A percentile compares a stretch with the other conserved stretches of the same genome.
phyloP scores from a whole-genome alignment of 2,797 vertebrate species.

The Brachyalestes nurse region DNA sequence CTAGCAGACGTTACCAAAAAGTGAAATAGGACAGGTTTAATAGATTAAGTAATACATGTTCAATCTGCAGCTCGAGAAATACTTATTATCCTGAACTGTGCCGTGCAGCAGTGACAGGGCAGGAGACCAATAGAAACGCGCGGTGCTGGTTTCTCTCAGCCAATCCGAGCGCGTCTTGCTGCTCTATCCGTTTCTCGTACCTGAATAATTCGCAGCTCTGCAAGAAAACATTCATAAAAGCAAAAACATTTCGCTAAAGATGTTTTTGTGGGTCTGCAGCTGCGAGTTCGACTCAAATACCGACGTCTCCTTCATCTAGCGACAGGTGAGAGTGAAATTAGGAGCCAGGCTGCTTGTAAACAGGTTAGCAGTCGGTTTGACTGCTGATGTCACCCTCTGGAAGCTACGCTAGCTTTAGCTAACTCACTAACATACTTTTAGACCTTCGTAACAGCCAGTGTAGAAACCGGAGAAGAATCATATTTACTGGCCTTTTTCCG shows the following conservation, averaged over 20 bases:
- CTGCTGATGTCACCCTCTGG: neutral
- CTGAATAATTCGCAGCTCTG: conserved; percentile 13
- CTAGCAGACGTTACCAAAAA: neutral
- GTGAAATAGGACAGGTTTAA: neutral
- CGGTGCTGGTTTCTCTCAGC: conserved; percentile 44
- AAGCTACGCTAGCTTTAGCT: conserved; percentile 1
- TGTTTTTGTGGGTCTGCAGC: conserved; percentile 63
- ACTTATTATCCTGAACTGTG: too few species aligned
- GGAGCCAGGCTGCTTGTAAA: neutral
- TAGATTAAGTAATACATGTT: neutral
- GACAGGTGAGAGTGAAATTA: conserved; percentile 68
- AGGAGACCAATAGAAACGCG: conserved; percentile 64
- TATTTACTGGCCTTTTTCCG: too few species aligned
- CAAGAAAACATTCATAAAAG: conserved; percentile 24
- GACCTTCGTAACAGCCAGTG: too few species aligned
- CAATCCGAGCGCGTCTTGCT: conserved; percentile 70
- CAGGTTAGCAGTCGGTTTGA: neutral
- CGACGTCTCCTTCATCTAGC: conserved; percentile 73
- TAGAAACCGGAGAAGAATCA: too few species aligned
- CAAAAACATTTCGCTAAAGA: conserved; percentile 54
- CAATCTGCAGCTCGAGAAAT: too few species aligned
- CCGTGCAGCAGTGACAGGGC: neutral
- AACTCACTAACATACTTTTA: neutral
- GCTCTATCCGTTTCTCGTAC: neutral
- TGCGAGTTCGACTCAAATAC: conserved; percentile 54